A percentile compares a stretch with the other conserved stretches of the same genome.
Evolutionary conservation across 1,140 invertebrate genomes (phyloP).

Genomic region (Macrosteles quadrilineatus): DNA sequence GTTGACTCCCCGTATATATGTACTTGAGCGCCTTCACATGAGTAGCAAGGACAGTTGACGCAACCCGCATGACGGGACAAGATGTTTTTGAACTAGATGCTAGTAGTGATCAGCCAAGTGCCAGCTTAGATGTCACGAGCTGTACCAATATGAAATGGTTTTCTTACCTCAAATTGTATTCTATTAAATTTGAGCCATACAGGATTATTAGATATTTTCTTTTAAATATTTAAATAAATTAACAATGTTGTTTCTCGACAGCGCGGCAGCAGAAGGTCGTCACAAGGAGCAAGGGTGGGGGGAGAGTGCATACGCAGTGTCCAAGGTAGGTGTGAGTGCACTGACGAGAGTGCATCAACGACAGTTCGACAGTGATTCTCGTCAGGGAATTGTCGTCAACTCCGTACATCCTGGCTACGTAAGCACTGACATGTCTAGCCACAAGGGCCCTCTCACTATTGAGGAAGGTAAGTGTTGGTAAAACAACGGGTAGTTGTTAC

Average conservation of each 20-base stretch:
- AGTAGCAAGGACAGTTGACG: no score
- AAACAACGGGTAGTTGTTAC: background rate
- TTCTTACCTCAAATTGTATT: no score
- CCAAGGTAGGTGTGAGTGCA: slow-evolving; percentile 70
- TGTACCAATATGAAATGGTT: no score
- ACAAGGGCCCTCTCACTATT: slow-evolving; percentile 65
- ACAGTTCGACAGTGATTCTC: slow-evolving; percentile 50
- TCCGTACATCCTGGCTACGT: slow-evolving; percentile 69
- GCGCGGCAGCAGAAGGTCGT: slow-evolving; percentile 31
- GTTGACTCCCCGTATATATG: no score
- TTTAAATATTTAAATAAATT: no score
- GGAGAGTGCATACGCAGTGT: slow-evolving; percentile 63
- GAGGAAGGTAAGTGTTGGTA: slow-evolving; percentile 63
- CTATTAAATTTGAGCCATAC: no score
- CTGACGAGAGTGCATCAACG: slow-evolving; percentile 66
- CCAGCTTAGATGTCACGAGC: no score
- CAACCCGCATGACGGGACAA: no score
- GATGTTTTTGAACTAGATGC: no score
- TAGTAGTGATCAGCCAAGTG: no score
- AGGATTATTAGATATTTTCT: no score
- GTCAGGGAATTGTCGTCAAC: slow-evolving; percentile 63
- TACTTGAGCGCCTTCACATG: no score
- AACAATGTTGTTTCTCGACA: slow-evolving; percentile 31
- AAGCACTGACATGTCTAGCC: slow-evolving; percentile 71
- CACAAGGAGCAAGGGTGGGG: slow-evolving; percentile 59